phyloP scores from a whole-genome alignment of 1,140 invertebrate species.

The Atta colombica region DNA sequence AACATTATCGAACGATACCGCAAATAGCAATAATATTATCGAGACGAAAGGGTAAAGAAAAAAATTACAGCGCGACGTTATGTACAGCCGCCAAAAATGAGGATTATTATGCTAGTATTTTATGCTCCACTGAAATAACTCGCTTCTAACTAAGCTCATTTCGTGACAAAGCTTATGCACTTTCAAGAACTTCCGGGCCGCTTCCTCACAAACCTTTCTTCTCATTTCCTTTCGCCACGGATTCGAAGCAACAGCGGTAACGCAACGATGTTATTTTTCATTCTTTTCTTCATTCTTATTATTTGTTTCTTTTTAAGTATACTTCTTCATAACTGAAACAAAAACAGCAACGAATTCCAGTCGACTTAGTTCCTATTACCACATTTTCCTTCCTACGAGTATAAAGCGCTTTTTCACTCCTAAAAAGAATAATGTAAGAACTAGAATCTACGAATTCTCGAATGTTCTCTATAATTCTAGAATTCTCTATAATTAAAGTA shows the following conservation, averaged over 20 bases:
- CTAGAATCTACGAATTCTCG: background rate
- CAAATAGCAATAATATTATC: background rate
- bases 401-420: background rate
- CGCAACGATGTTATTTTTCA: conserved; percentile 43
- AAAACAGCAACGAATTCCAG: conserved; percentile 22
- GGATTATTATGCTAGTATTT: conserved; percentile 78
- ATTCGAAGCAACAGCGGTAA: background rate
- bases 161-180: conserved; percentile 78
- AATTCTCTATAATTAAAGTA: background rate
- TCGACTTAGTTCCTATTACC: conserved; percentile 36
- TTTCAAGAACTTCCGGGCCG: conserved; percentile 71
- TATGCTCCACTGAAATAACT: conserved; percentile 72
- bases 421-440: conserved; percentile 1
- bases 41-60: background rate
- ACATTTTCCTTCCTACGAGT: background rate
- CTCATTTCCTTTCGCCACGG: background rate
- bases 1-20: no score
- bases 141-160: conserved; percentile 79
- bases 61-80: background rate
- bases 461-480: background rate
- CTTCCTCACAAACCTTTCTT: conserved; percentile 44
- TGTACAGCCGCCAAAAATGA: conserved; percentile 48
- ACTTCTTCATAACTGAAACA: conserved; percentile 26
- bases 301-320: conserved; percentile 19
- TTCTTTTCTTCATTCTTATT: conserved; percentile 34